Evolutionary conservation across 2,113 vertebrate genomes (phyloP).

Genomic region (Athene noctua): DNA sequence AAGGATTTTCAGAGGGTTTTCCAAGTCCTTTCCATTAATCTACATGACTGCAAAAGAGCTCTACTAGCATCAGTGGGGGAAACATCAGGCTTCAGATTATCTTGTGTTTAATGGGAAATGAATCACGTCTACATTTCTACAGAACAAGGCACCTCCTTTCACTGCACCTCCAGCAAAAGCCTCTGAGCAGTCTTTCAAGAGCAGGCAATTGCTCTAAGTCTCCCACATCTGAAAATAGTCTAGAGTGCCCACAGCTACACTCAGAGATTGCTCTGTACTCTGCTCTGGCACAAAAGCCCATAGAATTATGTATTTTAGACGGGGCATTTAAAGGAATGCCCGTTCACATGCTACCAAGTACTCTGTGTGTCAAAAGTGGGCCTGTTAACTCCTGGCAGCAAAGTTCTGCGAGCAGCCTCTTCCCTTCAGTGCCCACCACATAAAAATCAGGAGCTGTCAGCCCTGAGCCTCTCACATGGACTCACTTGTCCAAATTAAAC

Average conservation of each 20-base stretch:
- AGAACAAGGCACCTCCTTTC: neutral
- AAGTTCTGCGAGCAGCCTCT: neutral
- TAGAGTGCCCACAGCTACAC: constrained; percentile 37
- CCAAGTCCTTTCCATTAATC: neutral
- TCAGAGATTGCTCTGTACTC: neutral
- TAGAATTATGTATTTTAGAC: neutral
- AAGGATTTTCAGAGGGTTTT: neutral
- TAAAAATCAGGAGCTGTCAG: neutral
- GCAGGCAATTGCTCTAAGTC: neutral
- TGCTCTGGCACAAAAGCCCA: neutral
- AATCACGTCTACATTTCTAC: neutral
- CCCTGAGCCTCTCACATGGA: neutral
- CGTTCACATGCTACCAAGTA: rapidly evolving
- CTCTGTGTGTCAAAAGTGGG: rapidly evolving
- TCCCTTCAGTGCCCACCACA: rapidly evolving
- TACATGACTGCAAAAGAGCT: neutral
- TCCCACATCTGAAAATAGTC: neutral
- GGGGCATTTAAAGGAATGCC: neutral
- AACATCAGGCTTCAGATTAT: neutral
- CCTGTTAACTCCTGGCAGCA: neutral
- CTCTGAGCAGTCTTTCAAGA: neutral
- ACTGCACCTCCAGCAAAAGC: neutral
- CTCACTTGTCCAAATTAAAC: neutral
- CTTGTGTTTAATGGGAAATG: neutral
- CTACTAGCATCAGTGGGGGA: neutral